Percentiles rank a stretch among this genome's conserved stretches.
Evolutionary conservation across 2,888 invertebrate species (phyloP).

Genomic region (Eupithecia subumbrata): DNA sequence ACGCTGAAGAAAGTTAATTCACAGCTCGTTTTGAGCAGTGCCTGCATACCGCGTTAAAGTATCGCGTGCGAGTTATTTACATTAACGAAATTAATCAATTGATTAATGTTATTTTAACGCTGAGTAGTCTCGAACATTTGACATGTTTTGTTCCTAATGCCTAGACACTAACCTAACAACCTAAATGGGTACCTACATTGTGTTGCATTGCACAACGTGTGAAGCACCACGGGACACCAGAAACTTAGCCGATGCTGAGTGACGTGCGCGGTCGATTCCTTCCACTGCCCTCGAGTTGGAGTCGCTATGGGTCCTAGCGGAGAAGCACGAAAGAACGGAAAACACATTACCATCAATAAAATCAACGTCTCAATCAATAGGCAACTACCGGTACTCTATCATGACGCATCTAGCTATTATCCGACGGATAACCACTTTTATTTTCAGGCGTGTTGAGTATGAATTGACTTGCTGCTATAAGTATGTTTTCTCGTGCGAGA

Average conservation of each 20-base stretch:
- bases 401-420: background rate
- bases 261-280: background rate
- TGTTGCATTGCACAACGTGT: too few relatives aligned
- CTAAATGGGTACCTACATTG: too few relatives aligned
- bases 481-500: constrained; percentile 65
- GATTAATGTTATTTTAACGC: background rate
- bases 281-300: too few relatives aligned
- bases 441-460: constrained; percentile 62
- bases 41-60: background rate
- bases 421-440: constrained; percentile 66
- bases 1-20: constrained; percentile 35
- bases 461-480: constrained; percentile 49
- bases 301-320: background rate
- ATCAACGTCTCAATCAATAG: background rate
- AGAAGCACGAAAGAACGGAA: background rate
- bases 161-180: too few relatives aligned
- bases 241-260: background rate
- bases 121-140: background rate
- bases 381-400: background rate
- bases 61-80: background rate
- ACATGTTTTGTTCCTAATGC: background rate
- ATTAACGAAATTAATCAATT: background rate
- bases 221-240: background rate
- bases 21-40: constrained; percentile 14
- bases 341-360: background rate